Conservation (phyloP, 2,888 invertebrate species). For the Coelopa pilipes region DNA sequence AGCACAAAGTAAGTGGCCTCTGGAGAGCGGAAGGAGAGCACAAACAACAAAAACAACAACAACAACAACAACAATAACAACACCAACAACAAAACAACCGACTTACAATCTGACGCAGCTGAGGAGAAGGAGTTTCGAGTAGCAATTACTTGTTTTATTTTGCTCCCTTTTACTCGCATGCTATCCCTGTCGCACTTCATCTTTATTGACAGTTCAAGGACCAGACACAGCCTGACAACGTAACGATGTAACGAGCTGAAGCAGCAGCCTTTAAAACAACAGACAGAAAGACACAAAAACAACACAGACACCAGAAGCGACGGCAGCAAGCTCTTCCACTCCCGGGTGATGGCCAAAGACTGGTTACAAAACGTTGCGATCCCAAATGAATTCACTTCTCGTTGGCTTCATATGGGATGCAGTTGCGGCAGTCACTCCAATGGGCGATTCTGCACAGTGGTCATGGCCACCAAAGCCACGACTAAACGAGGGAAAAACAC, state of each 20-base stretch:
- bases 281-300: conserved; percentile 12
- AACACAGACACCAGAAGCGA: conserved; percentile 28
- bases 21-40: conserved; percentile 7
- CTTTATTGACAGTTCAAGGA: conserved; percentile 61
- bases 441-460: no score
- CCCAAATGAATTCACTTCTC: conserved; percentile 30
- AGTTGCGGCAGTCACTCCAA: not conserved
- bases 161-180: conserved; percentile 17
- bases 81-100: conserved; percentile 15
- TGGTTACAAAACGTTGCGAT: conserved; percentile 40
- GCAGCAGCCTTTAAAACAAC: conserved; percentile 26
- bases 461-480: no score
- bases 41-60: no score
- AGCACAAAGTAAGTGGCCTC: conserved; percentile 37
- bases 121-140: conserved; percentile 22
- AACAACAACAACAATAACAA: conserved; percentile 26
- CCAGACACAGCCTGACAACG: conserved; percentile 48
- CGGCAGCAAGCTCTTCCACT: conserved; percentile 3
- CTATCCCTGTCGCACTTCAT: conserved; percentile 40
- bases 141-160: conserved; percentile 14
- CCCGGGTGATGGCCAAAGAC: conserved; percentile 36
- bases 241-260: conserved; percentile 39
- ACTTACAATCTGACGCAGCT: conserved; percentile 7
- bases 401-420: conserved; percentile 14
- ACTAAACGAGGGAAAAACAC: no score